Conservation (phyloP, 30 jellyfish, hydroid and myxozoan genomes). For the Aurelia sp. region DNA sequence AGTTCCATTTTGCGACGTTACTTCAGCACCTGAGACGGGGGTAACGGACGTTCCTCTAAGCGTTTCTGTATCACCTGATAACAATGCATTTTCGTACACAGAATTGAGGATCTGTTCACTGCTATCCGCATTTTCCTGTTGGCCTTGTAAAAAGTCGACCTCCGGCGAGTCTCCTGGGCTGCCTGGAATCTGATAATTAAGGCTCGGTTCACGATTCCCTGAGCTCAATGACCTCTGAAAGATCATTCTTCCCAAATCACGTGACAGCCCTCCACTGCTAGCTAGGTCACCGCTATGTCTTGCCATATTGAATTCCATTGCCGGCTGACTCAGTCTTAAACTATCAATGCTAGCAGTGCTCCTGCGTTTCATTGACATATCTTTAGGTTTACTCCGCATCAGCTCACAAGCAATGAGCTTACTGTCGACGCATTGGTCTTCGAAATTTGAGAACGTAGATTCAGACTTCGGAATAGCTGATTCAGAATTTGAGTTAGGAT, state of each 20-base stretch:
- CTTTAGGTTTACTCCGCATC: constrained; percentile 51
- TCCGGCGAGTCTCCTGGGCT: too few relatives aligned
- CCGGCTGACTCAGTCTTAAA: constrained; percentile 87
- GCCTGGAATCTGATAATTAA: background rate
- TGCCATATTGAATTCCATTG: constrained; percentile 72
- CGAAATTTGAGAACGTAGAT: background rate
- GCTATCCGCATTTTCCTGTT: background rate
- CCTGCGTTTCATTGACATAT: constrained; percentile 28
- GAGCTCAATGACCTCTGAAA: background rate
- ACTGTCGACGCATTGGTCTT: constrained; percentile 16
- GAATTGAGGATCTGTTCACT: background rate
- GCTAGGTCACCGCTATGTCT: constrained; percentile 29
- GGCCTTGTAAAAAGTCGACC: too few relatives aligned
- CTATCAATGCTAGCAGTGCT: constrained; percentile 64
- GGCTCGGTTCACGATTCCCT: background rate
- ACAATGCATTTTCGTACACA: constrained; percentile 21
- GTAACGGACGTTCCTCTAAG: background rate
- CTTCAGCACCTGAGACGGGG: background rate
- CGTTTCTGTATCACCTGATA: constrained; percentile 8
- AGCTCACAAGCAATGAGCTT: constrained; percentile 52
- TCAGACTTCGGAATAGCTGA: background rate
- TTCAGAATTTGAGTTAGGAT: background rate
- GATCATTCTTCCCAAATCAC: constrained; percentile 34
- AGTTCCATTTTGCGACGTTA: background rate
- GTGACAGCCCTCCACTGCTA: constrained; percentile 33